Conservation (phyloP, 2,113 vertebrate species). For the Balaeniceps rex region DNA sequence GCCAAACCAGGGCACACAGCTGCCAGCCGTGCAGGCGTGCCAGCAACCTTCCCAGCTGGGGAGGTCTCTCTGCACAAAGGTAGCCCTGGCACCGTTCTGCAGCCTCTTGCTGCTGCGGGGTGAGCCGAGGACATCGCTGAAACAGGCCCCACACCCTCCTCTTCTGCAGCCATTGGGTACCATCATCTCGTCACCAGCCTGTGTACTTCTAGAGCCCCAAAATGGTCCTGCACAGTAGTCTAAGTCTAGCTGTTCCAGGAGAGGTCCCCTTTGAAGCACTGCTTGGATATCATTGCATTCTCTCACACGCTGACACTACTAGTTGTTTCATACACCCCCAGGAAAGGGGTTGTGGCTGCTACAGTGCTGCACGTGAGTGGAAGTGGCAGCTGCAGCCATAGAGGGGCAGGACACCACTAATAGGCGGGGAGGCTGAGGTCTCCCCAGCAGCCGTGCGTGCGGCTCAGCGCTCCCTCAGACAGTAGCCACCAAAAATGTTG, state of each 20-base stretch:
- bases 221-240: rapidly evolving
- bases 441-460: rapidly evolving
- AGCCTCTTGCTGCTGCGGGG: neutral
- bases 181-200: rapidly evolving
- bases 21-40: neutral
- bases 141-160: rapidly evolving
- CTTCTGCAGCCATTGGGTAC: neutral
- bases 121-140: rapidly evolving
- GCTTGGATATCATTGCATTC: rapidly evolving
- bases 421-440: no score
- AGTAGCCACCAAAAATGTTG: rapidly evolving
- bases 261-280: rapidly evolving
- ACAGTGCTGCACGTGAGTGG: rapidly evolving
- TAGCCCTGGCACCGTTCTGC: rapidly evolving
- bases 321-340: rapidly evolving
- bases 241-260: neutral
- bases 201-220: neutral
- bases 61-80: no score
- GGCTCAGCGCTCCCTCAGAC: neutral
- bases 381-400: neutral
- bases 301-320: rapidly evolving
- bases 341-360: neutral
- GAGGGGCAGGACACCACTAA: neutral
- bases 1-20: neutral
- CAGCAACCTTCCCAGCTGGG: neutral